Conservation (phyloP, 2,797 vertebrate species). For the Mastacembelus armatus region DNA sequence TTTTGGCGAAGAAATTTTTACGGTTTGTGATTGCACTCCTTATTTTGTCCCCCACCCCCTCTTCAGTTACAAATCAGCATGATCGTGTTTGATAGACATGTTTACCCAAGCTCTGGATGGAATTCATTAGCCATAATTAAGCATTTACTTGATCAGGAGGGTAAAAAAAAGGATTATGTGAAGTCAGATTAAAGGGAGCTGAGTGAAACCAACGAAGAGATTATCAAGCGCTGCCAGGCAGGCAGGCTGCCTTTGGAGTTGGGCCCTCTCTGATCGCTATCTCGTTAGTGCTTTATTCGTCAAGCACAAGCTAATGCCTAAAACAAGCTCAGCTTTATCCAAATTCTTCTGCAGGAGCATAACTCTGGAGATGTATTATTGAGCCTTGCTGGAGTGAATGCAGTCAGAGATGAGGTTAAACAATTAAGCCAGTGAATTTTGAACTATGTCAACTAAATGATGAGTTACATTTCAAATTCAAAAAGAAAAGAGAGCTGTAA, state of each 20-base stretch:
- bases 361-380: slow-evolving; percentile 59
- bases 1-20: slow-evolving; percentile 57
- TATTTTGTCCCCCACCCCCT: slow-evolving; percentile 30
- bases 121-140: slow-evolving; percentile 86
- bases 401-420: slow-evolving; percentile 20
- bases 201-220: slow-evolving; percentile 80
- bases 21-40: slow-evolving; percentile 48
- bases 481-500: too few relatives aligned
- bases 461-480: too few relatives aligned
- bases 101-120: slow-evolving; percentile 83
- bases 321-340: slow-evolving; percentile 76
- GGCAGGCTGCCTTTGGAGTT: slow-evolving; percentile 79
- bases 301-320: slow-evolving; percentile 76
- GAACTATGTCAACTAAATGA: too few relatives aligned
- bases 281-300: slow-evolving; percentile 81
- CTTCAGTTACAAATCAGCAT: slow-evolving; percentile 70
- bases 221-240: slow-evolving; percentile 84
- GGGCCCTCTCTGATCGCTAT: slow-evolving; percentile 81
- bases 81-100: slow-evolving; percentile 82
- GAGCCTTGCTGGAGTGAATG: slow-evolving; percentile 48
- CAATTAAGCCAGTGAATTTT: neutral
- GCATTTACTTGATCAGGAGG: slow-evolving; percentile 84
- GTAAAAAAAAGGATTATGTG: slow-evolving; percentile 82
- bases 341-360: slow-evolving; percentile 59
- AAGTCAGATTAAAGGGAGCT: slow-evolving; percentile 84